Base-by-base conservation (phyloP, 2,888 invertebrate genomes). In the Hirtodrosophila histrioides region DNA sequence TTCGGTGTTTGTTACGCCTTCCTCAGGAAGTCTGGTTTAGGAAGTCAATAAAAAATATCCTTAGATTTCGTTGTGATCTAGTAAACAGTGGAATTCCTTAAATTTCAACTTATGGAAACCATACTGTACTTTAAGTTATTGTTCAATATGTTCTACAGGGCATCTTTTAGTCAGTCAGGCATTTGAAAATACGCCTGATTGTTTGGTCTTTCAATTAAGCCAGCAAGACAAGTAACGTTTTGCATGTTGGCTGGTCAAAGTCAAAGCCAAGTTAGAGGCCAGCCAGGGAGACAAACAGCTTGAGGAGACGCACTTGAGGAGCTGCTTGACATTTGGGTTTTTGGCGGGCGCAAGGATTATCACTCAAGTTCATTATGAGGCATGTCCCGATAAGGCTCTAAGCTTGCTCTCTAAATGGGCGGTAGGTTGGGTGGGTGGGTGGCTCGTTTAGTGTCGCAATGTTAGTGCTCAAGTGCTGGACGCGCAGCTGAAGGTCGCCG, bases 341-440 rank as follows among this genome's bases (percentile, higher is more conserved):
- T 60, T 70, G 46, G 50, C 46, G 29, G 44, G 53, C 75, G 71
- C 67, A 66, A 75, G 88, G 82, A 83, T 87, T 87, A 87, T 88
- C 88, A 61, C 69, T 78, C 76, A 75, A 88, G 85, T 85, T 88
- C 82, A 71, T 87, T 88, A 86, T 74, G 73, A 70, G 75, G 40
- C 78, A 62, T 45, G 61, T 29, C 44, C 44, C 78, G 84, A 83
- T 88, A 67, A 75, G 76, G 51, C 44, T 54, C 51, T 65, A 56
- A 62, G 72, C 54, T 45, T 7, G 43, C 39, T 60, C n/a, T 48
- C 35, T 24, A 37, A 45, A 29, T 10, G 17, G 11, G 36, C 63
- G 56, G 31, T 29, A 43, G 44, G 24, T 54, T 35, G n/a, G 40
- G 49, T 36, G 6, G 17, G 17, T 44, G 37, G 27, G 27, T 24